These are phyloP conservation scores for Arctia plantaginis DNA, from an alignment of 2,888 invertebrate genomes.

Conservation along the genomic window DNA sequence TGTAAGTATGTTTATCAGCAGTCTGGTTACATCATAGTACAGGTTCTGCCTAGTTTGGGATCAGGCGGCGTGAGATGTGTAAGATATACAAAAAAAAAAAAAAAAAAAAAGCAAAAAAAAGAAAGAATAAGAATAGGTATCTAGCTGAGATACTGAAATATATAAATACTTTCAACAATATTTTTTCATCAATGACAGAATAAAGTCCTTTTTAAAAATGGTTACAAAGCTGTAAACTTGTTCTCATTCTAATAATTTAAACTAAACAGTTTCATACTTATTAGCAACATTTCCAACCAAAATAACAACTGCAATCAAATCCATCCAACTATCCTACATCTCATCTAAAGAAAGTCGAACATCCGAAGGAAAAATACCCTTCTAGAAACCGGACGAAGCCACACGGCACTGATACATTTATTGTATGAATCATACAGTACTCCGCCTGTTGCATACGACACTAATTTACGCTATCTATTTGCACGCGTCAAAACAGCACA, in stretches of 20 bases:
- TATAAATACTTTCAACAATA: background rate
- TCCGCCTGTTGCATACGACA: background rate
- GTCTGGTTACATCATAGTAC: too few species aligned
- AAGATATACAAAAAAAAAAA: too few species aligned
- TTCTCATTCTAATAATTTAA: background rate
- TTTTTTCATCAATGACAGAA: background rate
- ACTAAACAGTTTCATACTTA: too few species aligned
- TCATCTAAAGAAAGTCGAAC: background rate
- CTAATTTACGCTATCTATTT: background rate
- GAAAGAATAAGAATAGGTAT: too few species aligned
- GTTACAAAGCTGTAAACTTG: background rate
- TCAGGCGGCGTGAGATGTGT: too few species aligned
- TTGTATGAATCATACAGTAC: constrained; percentile 1
- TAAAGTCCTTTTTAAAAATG: background rate
- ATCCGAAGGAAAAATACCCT: background rate
- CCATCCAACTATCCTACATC: background rate
- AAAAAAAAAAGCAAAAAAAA: too few species aligned
- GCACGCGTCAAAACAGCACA: constrained; percentile 18
- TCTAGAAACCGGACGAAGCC: constrained; percentile 1
- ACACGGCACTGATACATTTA: background rate
- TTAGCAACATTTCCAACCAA: background rate
- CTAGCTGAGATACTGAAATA: too few species aligned
- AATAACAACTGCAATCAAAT: background rate
- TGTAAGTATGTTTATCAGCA: too few species aligned
- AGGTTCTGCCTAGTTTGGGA: too few species aligned